Conservation (phyloP, 2,797 vertebrate species). For the Psittacula derbiana region DNA sequence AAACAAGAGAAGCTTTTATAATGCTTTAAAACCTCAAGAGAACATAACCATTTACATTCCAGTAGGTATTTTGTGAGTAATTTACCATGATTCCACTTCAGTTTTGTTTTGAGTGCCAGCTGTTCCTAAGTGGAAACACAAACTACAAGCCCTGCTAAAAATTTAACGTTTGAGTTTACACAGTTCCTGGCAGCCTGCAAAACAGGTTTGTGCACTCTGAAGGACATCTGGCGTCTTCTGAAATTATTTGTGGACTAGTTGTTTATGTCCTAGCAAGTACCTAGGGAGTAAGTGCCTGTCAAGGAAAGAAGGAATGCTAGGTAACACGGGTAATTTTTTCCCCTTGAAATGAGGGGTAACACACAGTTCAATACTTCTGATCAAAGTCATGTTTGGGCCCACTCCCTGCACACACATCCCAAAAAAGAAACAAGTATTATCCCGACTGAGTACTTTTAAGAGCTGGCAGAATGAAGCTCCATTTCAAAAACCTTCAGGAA, state of each 20-base stretch:
- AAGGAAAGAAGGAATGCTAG: background rate
- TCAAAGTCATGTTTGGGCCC: background rate
- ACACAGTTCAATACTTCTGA: background rate
- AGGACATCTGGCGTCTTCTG: background rate
- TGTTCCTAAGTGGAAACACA: slow-evolving; percentile 21
- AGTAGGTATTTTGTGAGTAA: background rate
- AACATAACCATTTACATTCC: background rate
- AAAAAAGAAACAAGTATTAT: background rate
- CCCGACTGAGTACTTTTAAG: background rate
- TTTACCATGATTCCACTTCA: background rate
- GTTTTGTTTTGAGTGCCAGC: slow-evolving; percentile 10
- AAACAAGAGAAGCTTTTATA: background rate
- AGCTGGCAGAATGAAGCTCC: background rate
- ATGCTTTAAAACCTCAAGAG: background rate
- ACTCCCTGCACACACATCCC: rapidly evolving
- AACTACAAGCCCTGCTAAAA: background rate
- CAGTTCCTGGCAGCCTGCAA: slow-evolving; percentile 18
- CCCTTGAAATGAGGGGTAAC: background rate
- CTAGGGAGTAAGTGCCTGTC: background rate
- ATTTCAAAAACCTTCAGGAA: background rate
- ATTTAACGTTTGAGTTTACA: background rate
- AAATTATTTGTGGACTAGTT: background rate
- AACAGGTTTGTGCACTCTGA: slow-evolving; percentile 54
- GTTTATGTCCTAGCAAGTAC: background rate
- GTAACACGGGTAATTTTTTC: background rate